A percentile compares a stretch with the other conserved stretches of the same genome.
Evolutionary conservation across 2,113 vertebrate species (phyloP).

Genomic region (Bubo blakistoni): DNA sequence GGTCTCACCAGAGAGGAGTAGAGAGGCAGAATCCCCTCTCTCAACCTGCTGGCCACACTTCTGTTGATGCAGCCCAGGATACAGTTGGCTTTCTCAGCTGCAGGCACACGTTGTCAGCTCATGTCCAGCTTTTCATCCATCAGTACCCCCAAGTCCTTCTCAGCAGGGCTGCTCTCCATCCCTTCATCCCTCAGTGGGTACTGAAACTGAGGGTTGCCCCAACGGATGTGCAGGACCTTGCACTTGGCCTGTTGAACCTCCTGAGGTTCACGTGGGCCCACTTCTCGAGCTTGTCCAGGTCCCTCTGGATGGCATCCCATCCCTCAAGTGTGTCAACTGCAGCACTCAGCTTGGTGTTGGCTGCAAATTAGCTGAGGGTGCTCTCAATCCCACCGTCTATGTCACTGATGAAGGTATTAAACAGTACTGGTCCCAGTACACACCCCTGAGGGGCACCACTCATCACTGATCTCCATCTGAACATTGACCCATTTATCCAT

Average conservation of each 20-base stretch:
- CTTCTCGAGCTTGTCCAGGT: not conserved
- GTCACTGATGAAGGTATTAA: not conserved
- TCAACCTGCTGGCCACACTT: accelerated
- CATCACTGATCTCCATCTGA: accelerated
- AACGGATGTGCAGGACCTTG: not conserved
- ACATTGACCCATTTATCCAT: not conserved
- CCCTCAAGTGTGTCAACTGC: accelerated
- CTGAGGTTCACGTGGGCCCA: not conserved
- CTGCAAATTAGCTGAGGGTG: not conserved
- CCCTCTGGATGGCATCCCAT: not conserved
- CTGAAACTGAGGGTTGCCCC: accelerated
- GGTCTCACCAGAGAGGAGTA: accelerated
- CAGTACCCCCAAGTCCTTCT: not conserved
- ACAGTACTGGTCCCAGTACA: not conserved
- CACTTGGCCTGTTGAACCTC: not conserved
- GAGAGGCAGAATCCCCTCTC: not conserved
- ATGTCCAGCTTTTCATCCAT: not conserved
- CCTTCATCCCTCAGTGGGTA: not conserved
- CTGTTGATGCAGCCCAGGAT: not conserved
- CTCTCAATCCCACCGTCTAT: not conserved
- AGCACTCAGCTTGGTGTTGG: not conserved
- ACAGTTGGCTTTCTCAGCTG: accelerated
- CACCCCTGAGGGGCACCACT: not conserved
- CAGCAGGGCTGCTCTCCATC: not conserved
- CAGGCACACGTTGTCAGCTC: accelerated